Evolutionary conservation across 2,888 invertebrate genomes (phyloP).

Genomic region (Erebia aethiops): DNA sequence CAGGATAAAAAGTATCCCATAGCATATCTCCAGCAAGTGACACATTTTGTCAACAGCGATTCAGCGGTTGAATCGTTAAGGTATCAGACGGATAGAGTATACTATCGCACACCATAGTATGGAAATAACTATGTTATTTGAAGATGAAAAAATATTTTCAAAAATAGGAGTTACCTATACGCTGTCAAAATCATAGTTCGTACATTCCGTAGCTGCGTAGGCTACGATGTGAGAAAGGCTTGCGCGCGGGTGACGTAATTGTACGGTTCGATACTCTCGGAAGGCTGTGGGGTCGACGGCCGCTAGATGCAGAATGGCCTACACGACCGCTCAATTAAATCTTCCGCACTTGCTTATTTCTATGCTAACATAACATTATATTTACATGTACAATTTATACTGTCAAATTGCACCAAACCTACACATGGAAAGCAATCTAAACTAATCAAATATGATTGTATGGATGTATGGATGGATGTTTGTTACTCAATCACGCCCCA

Average conservation of each 20-base stretch:
- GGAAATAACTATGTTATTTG: too few relatives aligned
- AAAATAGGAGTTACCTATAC: background rate
- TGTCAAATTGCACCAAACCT: background rate
- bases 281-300: constrained; percentile 75
- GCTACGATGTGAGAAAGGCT: constrained; percentile 52
- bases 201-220: constrained; percentile 32
- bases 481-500: too few relatives aligned
- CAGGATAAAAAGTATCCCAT: too few relatives aligned
- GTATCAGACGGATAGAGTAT: too few relatives aligned
- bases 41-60: too few relatives aligned
- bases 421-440: background rate
- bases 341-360: constrained; percentile 63
- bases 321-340: constrained; percentile 77
- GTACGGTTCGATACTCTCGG: constrained; percentile 62
- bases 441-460: background rate
- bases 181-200: constrained; percentile 26
- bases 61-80: too few relatives aligned
- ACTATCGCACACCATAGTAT: too few relatives aligned
- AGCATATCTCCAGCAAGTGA: too few relatives aligned
- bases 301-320: constrained; percentile 80
- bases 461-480: too few relatives aligned
- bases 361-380: constrained; percentile 27
- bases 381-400: constrained; percentile 4
- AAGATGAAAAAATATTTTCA: too few relatives aligned
- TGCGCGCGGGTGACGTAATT: constrained; percentile 73